Conservation (phyloP, 2,888 invertebrate species). For the Apotomis capreana region DNA sequence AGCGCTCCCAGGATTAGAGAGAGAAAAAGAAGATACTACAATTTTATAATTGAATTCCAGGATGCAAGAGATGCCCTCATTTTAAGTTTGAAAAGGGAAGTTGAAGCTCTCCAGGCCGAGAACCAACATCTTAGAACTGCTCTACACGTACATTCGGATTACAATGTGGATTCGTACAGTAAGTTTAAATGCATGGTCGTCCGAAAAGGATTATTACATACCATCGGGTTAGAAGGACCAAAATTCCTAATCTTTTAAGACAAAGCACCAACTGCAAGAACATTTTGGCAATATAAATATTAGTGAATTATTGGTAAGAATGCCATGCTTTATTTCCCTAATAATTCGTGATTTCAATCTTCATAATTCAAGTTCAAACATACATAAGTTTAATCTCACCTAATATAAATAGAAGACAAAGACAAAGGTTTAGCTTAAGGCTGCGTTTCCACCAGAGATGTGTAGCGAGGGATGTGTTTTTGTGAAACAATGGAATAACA, state of each 20-base stretch:
- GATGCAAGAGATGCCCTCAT: constrained; percentile 97
- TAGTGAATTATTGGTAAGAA: too few relatives aligned
- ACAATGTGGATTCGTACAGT: constrained; percentile 62
- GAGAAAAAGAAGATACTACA: neutral
- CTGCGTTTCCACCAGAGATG: too few relatives aligned
- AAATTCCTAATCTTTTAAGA: neutral
- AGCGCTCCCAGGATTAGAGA: too few relatives aligned
- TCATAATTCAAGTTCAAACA: too few relatives aligned
- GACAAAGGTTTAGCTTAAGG: too few relatives aligned
- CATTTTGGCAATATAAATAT: too few relatives aligned
- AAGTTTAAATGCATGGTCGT: constrained; percentile 42
- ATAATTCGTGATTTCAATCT: too few relatives aligned
- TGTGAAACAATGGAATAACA: too few relatives aligned
- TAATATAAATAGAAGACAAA: too few relatives aligned
- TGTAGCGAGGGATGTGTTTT: too few relatives aligned
- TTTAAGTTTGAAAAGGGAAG: constrained; percentile 93
- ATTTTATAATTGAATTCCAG: constrained; percentile 66
- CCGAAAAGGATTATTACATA: neutral
- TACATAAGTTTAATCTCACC: too few relatives aligned
- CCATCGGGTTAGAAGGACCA: constrained; percentile 8
- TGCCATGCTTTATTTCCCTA: too few relatives aligned
- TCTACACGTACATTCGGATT: constrained; percentile 86
- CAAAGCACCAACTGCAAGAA: neutral
- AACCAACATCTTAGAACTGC: constrained; percentile 93
- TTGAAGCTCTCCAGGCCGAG: constrained; percentile 92